Evolutionary conservation across 2,797 vertebrate species (phyloP).

Genomic region (Eupleurogrammus muticus): DNA sequence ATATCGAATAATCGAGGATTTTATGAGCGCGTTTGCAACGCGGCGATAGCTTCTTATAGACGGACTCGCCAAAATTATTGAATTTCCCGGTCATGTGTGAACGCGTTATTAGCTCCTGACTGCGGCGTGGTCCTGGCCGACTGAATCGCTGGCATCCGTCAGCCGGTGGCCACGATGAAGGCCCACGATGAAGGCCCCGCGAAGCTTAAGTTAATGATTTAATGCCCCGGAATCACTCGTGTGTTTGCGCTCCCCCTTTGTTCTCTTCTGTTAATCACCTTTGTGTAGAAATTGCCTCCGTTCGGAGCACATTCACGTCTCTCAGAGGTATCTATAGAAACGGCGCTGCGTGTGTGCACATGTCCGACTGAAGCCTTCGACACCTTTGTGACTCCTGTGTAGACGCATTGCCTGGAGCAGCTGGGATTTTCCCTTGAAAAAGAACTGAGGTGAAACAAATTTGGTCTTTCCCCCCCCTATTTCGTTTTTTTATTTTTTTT

Average conservation of each 20-base stretch:
- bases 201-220: constrained; percentile 39
- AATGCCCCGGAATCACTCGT: constrained; percentile 39
- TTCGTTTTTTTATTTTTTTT: constrained; percentile 50
- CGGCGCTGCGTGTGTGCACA: constrained; percentile 49
- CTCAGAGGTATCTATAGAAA: constrained; percentile 17
- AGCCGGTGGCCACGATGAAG: constrained; percentile 22
- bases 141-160: constrained; percentile 46
- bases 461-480: constrained; percentile 62
- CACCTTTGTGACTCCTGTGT: constrained; percentile 49
- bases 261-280: constrained; percentile 42
- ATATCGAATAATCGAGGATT: constrained; percentile 45
- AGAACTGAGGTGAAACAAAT: constrained; percentile 61
- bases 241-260: constrained; percentile 40
- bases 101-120: constrained; percentile 52
- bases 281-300: constrained; percentile 15
- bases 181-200: constrained; percentile 26
- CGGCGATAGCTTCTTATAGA: constrained; percentile 25
- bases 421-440: constrained; percentile 71
- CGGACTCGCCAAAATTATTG: constrained; percentile 62
- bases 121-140: constrained; percentile 27
- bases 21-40: constrained; percentile 34
- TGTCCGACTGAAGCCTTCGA: constrained; percentile 43
- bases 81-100: constrained; percentile 56
- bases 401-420: constrained; percentile 50
- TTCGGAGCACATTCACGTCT: constrained; percentile 11